Evolutionary conservation across 2,797 vertebrate genomes (phyloP).

Genomic region (Pachyuromys duprasi): DNA sequence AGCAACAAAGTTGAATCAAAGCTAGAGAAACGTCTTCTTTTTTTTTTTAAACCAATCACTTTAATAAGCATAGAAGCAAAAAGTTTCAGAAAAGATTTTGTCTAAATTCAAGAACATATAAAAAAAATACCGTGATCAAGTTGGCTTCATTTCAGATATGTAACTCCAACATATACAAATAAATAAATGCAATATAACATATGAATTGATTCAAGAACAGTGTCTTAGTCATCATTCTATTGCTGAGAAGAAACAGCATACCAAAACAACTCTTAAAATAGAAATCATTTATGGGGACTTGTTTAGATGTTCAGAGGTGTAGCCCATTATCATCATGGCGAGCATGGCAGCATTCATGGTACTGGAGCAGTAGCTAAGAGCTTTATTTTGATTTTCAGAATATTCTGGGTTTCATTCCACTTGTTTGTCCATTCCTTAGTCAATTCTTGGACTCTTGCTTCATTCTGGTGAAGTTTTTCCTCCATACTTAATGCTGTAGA

Average conservation of each 20-base stretch:
- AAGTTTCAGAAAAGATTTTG: not conserved
- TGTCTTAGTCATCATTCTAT: too few species aligned
- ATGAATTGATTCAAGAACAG: not conserved
- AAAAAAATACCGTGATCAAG: not conserved
- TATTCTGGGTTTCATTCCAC: slow-evolving; percentile 99
- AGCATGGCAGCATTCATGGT: not conserved
- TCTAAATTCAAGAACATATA: not conserved
- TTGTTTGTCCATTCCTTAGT: slow-evolving; percentile 99
- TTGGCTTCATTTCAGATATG: not conserved
- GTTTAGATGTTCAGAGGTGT: not conserved
- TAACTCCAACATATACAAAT: not conserved
- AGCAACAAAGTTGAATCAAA: not conserved
- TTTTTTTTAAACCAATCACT: not conserved
- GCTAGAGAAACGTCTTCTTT: slow-evolving; percentile 1
- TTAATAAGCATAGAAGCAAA: not conserved
- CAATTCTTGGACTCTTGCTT: slow-evolving; percentile 96
- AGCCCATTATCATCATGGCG: not conserved
- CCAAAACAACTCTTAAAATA: not conserved
- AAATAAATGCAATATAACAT: not conserved
- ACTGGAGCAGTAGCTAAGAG: not conserved
- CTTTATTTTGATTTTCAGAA: slow-evolving; percentile 89
- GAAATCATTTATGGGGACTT: not conserved
- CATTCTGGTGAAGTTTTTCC: slow-evolving; percentile 98
- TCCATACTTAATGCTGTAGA: slow-evolving; percentile 98
- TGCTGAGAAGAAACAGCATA: not conserved